Evolutionary conservation across 2,797 vertebrate genomes (phyloP).

Genomic region (Lateolabrax maculatus): DNA sequence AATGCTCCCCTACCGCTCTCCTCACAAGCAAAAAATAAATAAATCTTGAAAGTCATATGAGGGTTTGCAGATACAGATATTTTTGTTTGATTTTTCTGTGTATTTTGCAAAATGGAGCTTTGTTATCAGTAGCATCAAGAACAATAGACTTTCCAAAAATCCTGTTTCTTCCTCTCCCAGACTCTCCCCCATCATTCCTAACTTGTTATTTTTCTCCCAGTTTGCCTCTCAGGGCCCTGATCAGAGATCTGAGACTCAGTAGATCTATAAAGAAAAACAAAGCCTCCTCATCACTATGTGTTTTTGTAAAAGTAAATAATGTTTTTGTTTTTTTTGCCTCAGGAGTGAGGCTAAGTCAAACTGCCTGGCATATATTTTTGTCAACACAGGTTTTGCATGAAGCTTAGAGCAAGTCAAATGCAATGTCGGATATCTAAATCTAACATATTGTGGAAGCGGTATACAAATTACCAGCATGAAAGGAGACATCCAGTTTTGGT

Average conservation of each 20-base stretch:
- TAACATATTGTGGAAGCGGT: neutral
- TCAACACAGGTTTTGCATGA: constrained; percentile 35
- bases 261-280: constrained; percentile 53
- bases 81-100: constrained; percentile 27
- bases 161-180: constrained; percentile 6
- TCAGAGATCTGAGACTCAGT: constrained; percentile 42
- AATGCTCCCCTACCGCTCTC: constrained; percentile 14
- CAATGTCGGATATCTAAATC: neutral
- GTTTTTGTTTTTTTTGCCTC: neutral
- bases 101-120: constrained; percentile 38
- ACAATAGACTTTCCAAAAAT: constrained; percentile 42
- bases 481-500: neutral
- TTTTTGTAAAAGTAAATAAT: constrained; percentile 45
- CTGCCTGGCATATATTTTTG: constrained; percentile 19
- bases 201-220: constrained; percentile 43
- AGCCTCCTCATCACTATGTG: constrained; percentile 43
- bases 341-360: constrained; percentile 24
- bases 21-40: constrained; percentile 3
- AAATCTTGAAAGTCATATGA: constrained; percentile 42
- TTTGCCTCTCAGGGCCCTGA: constrained; percentile 47
- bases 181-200: constrained; percentile 21
- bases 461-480: neutral
- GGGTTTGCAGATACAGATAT: constrained; percentile 52
- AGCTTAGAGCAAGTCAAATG: constrained; percentile 10
- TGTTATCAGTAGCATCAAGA: constrained; percentile 39